These are phyloP conservation scores for Periophthalmus magnuspinnatus DNA, from an alignment of 2,797 vertebrate species.

Conservation along the genomic window DNA sequence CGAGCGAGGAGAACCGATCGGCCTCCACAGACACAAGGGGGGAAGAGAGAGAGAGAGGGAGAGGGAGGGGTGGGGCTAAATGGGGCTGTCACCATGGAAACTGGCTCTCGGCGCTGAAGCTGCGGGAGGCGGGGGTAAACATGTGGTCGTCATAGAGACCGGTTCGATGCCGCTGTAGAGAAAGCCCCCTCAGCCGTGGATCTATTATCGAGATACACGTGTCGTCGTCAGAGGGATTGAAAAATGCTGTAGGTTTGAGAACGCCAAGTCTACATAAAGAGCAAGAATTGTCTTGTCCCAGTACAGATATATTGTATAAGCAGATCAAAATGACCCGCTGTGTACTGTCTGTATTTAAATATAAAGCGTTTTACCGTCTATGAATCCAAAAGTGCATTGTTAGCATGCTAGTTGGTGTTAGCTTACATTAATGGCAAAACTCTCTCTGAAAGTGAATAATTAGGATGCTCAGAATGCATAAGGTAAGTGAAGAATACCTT, in stretches of 20 bases:
- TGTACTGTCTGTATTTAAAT: no score
- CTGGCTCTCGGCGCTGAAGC: slow-evolving; percentile 72
- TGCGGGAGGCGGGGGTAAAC: slow-evolving; percentile 72
- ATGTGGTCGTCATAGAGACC: slow-evolving; percentile 71
- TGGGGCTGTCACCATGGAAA: slow-evolving; percentile 78
- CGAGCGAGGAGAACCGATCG: slow-evolving; percentile 15
- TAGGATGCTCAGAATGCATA: no score
- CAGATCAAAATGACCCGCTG: no score
- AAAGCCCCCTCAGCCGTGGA: slow-evolving; percentile 7
- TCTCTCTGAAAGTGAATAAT: no score
- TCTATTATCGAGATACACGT: not conserved
- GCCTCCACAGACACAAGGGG: slow-evolving; percentile 50
- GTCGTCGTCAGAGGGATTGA: not conserved
- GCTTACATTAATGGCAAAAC: no score
- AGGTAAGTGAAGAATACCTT: no score
- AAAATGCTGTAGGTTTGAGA: not conserved
- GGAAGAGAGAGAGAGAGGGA: no score
- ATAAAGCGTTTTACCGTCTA: no score
- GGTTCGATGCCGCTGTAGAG: slow-evolving; percentile 47
- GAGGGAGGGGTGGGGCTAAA: slow-evolving; percentile 24
- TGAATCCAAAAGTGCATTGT: no score
- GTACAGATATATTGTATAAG: no score
- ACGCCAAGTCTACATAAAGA: not conserved
- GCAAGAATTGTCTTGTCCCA: no score
- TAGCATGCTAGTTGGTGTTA: no score